Conservation (phyloP, 1,140 invertebrate genomes). For the Ceratina japonica region DNA sequence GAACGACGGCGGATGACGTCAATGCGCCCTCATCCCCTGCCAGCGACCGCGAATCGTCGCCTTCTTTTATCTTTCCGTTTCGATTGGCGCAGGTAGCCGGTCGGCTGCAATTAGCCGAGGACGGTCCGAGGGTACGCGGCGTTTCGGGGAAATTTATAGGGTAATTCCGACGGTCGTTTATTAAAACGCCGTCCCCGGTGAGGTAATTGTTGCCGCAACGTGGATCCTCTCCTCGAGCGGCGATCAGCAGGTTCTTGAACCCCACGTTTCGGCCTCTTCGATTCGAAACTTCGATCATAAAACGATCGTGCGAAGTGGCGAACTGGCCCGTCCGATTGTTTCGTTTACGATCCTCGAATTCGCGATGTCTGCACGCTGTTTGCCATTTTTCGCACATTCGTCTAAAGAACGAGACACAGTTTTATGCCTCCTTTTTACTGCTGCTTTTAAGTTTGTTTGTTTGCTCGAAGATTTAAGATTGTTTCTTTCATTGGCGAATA, state of each 20-base stretch:
- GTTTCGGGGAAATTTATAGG: slow-evolving; percentile 8
- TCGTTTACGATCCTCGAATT: neutral
- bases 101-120: slow-evolving; percentile 17
- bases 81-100: neutral
- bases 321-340: neutral
- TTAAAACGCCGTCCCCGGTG: slow-evolving; percentile 15
- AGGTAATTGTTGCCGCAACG: slow-evolving; percentile 11
- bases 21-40: slow-evolving; percentile 11
- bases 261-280: neutral
- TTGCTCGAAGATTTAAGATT: too few species aligned
- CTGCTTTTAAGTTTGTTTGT: too few species aligned
- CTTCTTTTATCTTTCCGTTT: neutral
- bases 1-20: slow-evolving; percentile 40
- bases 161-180: neutral
- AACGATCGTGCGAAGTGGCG: neutral
- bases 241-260: slow-evolving; percentile 1
- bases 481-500: too few species aligned
- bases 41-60: neutral
- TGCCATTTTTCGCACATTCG: too few species aligned
- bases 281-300: neutral
- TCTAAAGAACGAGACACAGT: too few species aligned
- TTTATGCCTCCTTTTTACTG: too few species aligned
- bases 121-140: neutral
- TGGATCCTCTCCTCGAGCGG: neutral
- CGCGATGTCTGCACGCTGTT: too few species aligned